A percentile compares a stretch with the other conserved stretches of the same genome.
Evolutionary conservation across 2,797 vertebrate species (phyloP).

Genomic region (Argya squamiceps): DNA sequence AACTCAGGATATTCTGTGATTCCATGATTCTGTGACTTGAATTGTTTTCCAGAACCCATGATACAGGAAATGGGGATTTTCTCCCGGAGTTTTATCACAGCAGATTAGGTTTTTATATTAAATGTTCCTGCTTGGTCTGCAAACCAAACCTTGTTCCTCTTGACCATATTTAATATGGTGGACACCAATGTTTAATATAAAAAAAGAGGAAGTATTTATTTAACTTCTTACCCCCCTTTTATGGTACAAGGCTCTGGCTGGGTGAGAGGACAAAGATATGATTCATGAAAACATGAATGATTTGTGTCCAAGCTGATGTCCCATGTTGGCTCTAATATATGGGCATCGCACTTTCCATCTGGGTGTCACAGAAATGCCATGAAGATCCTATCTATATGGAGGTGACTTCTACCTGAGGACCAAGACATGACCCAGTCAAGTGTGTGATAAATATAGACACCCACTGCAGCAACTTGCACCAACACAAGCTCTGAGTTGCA

Average conservation of each 20-base stretch:
- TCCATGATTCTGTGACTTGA: neutral
- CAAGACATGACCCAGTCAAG: neutral
- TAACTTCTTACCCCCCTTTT: neutral
- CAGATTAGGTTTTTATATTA: neutral
- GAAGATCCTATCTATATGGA: accelerated
- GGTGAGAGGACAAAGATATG: neutral
- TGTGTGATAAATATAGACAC: neutral
- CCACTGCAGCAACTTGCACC: neutral
- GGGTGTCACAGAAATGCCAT: neutral
- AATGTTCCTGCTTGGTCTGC: neutral
- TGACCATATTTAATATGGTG: neutral
- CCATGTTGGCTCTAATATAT: neutral
- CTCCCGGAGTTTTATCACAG: neutral
- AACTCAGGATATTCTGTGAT: neutral
- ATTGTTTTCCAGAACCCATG: neutral
- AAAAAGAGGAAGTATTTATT: neutral
- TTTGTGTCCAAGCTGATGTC: neutral
- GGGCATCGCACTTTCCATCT: neutral
- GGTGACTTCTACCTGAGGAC: neutral
- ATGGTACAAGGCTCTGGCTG: neutral
- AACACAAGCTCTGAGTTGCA: neutral
- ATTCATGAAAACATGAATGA: neutral
- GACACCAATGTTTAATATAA: neutral
- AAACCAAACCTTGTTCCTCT: neutral
- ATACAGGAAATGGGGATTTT: neutral